Evolutionary conservation across 2,797 vertebrate species (phyloP).

Genomic region (Mallotus villosus): DNA sequence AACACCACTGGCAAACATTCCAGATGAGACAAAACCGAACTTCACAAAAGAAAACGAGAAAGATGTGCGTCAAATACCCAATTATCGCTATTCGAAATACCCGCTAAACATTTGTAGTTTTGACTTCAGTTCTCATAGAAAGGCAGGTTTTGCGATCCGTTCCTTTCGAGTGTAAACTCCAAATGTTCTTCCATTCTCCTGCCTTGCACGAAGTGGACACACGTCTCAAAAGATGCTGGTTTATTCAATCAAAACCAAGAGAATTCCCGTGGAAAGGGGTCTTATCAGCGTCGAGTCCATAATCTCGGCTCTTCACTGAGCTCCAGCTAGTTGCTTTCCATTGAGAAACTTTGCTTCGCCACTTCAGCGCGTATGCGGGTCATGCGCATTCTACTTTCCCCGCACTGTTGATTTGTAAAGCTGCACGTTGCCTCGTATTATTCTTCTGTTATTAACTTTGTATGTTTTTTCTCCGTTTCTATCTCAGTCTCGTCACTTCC

Average conservation of each 20-base stretch:
- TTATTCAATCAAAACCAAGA: not conserved
- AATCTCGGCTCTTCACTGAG: not conserved
- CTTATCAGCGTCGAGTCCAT: not conserved
- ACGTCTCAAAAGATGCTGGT: not conserved
- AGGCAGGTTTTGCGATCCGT: constrained; percentile 37
- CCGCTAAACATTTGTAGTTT: constrained; percentile 29
- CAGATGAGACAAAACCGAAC: constrained; percentile 57
- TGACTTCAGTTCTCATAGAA: constrained; percentile 29
- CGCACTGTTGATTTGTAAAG: constrained; percentile 23
- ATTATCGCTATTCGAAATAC: constrained; percentile 52
- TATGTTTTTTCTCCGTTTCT: constrained; percentile 16
- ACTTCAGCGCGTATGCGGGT: not conserved
- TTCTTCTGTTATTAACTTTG: constrained; percentile 58
- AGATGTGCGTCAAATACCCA: not conserved
- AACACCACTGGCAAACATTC: constrained; percentile 72
- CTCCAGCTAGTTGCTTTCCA: not conserved
- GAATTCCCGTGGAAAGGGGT: no score
- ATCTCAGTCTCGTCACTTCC: constrained; percentile 84
- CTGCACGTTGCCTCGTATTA: constrained; percentile 55
- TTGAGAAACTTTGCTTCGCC: not conserved
- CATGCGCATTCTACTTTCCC: constrained; percentile 1
- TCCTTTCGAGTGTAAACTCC: constrained; percentile 21
- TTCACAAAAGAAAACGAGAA: constrained; percentile 47
- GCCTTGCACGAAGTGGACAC: not conserved
- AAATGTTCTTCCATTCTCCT: constrained; percentile 29